Percentiles rank a stretch among this genome's conserved stretches.
These are phyloP conservation scores for Orthonychiurus folsomi DNA, from an alignment of 2,888 invertebrate species.

Conservation along the genomic window DNA sequence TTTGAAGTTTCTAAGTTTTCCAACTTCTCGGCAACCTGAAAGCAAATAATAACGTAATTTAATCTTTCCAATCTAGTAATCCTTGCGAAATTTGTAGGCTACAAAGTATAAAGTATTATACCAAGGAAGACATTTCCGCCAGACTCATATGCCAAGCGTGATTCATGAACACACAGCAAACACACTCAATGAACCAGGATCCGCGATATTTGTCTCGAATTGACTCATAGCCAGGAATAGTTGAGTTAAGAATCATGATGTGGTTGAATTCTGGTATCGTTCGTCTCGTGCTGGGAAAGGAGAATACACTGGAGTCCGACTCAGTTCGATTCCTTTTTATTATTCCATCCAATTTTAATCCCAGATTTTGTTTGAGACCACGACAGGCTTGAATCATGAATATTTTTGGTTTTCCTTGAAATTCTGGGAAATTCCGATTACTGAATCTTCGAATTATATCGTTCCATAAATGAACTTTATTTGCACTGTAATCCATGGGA, in stretches of 20 bases:
- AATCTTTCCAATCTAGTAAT: too few relatives aligned
- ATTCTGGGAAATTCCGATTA: slow-evolving; percentile 24
- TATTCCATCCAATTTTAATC: slow-evolving; percentile 11
- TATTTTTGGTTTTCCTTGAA: slow-evolving; percentile 33
- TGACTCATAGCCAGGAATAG: slow-evolving; percentile 33
- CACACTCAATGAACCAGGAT: slow-evolving; percentile 33
- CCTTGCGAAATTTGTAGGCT: too few relatives aligned
- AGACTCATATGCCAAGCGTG: slow-evolving; percentile 4
- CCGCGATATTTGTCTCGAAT: slow-evolving; percentile 29
- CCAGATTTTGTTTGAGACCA: slow-evolving; percentile 23
- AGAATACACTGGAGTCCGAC: background rate
- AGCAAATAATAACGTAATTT: background rate
- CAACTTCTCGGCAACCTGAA: slow-evolving; percentile 2
- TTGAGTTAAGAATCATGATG: slow-evolving; percentile 31
- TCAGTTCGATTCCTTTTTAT: background rate
- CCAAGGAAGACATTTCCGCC: background rate
- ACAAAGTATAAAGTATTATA: background rate
- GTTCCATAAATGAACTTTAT: slow-evolving; percentile 23
- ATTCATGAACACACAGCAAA: slow-evolving; percentile 22
- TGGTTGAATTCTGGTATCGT: slow-evolving; percentile 24
- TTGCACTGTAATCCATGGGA: slow-evolving; percentile 1
- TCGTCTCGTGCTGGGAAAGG: background rate
- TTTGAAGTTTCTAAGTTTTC: background rate
- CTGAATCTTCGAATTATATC: slow-evolving; percentile 29
- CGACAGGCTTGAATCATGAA: slow-evolving; percentile 36